These are phyloP conservation scores for Reticulitermes speratus DNA, from an alignment of 1,140 invertebrate genomes.

Conservation along the genomic window DNA sequence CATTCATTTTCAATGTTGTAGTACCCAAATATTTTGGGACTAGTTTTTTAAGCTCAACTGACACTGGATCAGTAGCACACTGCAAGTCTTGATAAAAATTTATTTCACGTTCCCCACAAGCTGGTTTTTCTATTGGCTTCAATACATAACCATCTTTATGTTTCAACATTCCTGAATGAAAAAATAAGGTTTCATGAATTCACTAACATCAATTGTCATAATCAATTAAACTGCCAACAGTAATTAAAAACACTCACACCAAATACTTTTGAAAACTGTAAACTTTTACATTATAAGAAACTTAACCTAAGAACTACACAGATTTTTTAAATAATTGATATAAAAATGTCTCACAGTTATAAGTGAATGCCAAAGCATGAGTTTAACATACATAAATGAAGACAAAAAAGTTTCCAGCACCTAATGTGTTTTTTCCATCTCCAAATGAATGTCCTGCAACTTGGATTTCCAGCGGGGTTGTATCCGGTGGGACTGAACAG, in stretches of 20 bases:
- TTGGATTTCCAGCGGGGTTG: conserved; percentile 55
- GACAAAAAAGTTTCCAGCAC: conserved; percentile 43
- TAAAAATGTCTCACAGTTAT: no score
- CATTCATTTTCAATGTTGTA: conserved; percentile 55
- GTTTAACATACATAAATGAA: no score
- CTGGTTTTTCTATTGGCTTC: conserved; percentile 68
- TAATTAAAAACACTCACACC: no score
- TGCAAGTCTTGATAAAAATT: conserved; percentile 67
- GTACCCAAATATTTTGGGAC: conserved; percentile 66
- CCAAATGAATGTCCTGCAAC: conserved; percentile 68
- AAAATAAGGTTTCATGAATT: no score
- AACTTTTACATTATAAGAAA: no score
- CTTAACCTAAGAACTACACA: no score
- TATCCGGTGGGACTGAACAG: conserved; percentile 16
- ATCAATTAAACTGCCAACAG: no score
- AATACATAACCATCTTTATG: conserved; percentile 61
- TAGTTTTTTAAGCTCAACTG: conserved; percentile 56
- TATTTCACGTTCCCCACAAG: conserved; percentile 67
- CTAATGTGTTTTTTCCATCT: conserved; percentile 53
- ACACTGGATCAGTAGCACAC: conserved; percentile 50
- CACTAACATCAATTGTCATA: no score
- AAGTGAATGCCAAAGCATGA: no score
- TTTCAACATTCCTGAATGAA: conserved; percentile 63
- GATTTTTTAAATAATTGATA: no score
- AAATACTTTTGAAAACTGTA: no score